Evolutionary conservation across 2,888 invertebrate genomes (phyloP), one percentile per base, ranked within the genome.

Genomic region (Cryptocheilus praepositus): DNA sequence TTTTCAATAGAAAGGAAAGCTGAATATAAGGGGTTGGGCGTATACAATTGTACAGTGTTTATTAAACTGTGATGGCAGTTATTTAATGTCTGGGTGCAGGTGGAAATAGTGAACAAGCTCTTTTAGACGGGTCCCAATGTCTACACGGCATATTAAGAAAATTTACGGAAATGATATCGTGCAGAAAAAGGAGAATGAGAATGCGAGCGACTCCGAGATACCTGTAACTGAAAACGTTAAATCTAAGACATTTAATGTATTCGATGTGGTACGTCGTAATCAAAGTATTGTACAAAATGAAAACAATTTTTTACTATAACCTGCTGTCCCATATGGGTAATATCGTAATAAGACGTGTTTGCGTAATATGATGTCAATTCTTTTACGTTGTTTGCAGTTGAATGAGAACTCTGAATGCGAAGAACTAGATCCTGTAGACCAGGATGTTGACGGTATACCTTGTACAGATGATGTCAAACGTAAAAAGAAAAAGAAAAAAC

Each of bases 321-420:
- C 36, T 36, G 13, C 11, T 8, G 36, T 36, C 36, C 1, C 36
- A 36, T 36, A 36, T 36, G 36, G 36, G 11, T 36, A 1, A 7
- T 1, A 8, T 36, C 36, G 36, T 11, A 36, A 36, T 36, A 36
- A 36, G 8, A 11, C 51, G 25, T 25, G 25, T 25, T 2, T 25
- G 25, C 25, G 5, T 25, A 5, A 3, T 5, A 25, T 25, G 2
- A 25, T 25, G 25, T 25, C 25, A 25, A 3, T 2, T 25, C 5
- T 5, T 28, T 28, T 51, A 13, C 15, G 54, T 13, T n/a, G 15
- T 59, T 81, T 78, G 22, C 74, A 93, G 93, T 86, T 94, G 63
- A 93, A 93, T 87, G 92, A 93, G 81, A 91, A 92, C 78, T 93
- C 93, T 74, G 93, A 93, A 86, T 92, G 92, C 5, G 93, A 93